These are phyloP conservation scores for Nymphalis io DNA, from an alignment of 1,140 invertebrate genomes.

Conservation along the genomic window DNA sequence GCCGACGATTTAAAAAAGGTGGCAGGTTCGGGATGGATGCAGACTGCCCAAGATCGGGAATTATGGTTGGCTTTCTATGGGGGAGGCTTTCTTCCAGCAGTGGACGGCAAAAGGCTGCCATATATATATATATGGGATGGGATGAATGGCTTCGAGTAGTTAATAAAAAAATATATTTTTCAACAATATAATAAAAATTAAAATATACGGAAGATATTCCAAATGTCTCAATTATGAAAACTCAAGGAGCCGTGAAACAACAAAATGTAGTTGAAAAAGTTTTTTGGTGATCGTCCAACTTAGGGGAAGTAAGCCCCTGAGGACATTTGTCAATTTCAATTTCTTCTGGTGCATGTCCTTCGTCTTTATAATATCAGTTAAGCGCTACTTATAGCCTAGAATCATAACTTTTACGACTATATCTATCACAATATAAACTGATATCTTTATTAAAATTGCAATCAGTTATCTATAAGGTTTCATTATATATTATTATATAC, in stretches of 20 bases:
- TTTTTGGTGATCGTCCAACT: constrained; percentile 5
- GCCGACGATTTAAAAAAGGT: too few relatives aligned
- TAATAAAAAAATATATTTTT: too few relatives aligned
- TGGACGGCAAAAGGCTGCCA: too few relatives aligned
- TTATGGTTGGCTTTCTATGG: too few relatives aligned
- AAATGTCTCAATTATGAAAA: constrained; percentile 8
- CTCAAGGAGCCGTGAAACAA: constrained; percentile 2
- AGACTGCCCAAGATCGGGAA: too few relatives aligned
- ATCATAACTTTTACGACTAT: background rate
- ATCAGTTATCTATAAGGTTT: background rate
- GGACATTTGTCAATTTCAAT: background rate
- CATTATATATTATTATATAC: background rate
- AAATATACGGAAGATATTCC: too few relatives aligned
- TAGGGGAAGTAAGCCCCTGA: background rate
- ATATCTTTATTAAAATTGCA: background rate
- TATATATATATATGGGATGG: too few relatives aligned
- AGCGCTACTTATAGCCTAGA: background rate
- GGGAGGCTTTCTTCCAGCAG: too few relatives aligned
- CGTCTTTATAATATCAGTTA: constrained; percentile 9
- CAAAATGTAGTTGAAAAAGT: constrained; percentile 9
- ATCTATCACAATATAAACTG: background rate
- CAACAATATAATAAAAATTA: too few relatives aligned
- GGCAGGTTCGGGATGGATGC: too few relatives aligned
- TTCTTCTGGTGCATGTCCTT: background rate
- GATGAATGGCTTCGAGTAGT: too few relatives aligned